A percentile compares a stretch with the other conserved stretches of the same genome.
phyloP scores from a whole-genome alignment of 2,113 vertebrate genomes.

The Octodon degus region DNA sequence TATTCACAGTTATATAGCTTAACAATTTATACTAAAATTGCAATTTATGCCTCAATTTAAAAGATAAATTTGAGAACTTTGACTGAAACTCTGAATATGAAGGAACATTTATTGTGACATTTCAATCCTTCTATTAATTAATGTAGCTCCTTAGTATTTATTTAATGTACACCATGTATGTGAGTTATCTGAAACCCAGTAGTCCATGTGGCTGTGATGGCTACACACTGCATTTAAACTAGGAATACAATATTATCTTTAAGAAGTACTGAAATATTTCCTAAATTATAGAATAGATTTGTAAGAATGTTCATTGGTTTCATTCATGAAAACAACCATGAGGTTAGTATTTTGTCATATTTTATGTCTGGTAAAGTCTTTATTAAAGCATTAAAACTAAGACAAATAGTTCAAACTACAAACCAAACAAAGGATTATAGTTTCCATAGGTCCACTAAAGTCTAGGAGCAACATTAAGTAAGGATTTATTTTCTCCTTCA shows the following conservation, averaged over 20 bases:
- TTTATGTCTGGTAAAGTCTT: not conserved
- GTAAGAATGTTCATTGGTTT: not conserved
- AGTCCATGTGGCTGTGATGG: not conserved
- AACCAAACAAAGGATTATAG: not conserved
- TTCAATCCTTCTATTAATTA: not conserved
- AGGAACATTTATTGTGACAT: not conserved
- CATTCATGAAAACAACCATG: not conserved
- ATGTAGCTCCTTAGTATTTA: not conserved
- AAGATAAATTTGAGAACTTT: not conserved
- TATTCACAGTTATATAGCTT: not conserved
- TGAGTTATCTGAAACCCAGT: not conserved
- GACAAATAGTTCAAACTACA: slow-evolving; percentile 21
- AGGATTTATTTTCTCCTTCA: not conserved
- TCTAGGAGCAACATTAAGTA: not conserved
- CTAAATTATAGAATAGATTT: not conserved
- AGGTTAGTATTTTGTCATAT: not conserved
- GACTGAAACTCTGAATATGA: not conserved
- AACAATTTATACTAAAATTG: not conserved
- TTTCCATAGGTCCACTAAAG: not conserved
- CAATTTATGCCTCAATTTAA: not conserved
- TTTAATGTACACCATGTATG: not conserved
- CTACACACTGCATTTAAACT: not conserved
- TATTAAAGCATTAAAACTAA: not conserved
- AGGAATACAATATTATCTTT: not conserved
- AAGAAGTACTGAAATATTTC: not conserved